Evolutionary conservation across 2,888 invertebrate species (phyloP).

Genomic region (Andrena minutula): DNA sequence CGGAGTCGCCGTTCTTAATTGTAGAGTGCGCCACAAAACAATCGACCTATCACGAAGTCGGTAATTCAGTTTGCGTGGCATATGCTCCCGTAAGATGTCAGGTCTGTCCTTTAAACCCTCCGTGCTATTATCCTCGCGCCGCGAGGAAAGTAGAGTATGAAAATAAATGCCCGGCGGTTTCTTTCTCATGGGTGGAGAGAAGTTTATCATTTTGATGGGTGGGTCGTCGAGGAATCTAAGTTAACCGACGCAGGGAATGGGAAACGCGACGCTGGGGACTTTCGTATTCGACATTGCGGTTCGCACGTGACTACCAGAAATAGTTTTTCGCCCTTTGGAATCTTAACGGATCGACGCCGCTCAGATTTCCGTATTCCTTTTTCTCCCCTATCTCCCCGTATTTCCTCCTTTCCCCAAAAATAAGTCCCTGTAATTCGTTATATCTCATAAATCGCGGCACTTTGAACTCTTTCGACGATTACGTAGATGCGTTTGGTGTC

Average conservation of each 20-base stretch:
- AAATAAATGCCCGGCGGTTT: conserved; percentile 66
- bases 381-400: background rate
- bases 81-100: too few relatives aligned
- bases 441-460: conserved; percentile 10
- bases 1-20: background rate
- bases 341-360: conserved; percentile 54
- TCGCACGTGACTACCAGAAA: conserved; percentile 51
- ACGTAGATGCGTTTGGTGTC: background rate
- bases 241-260: conserved; percentile 48
- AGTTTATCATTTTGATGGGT: conserved; percentile 63
- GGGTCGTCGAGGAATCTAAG: conserved; percentile 43
- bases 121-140: conserved; percentile 62
- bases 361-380: conserved; percentile 52
- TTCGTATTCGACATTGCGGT: conserved; percentile 37
- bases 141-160: conserved; percentile 57
- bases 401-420: background rate
- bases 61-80: conserved; percentile 2
- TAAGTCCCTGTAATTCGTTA: conserved; percentile 21
- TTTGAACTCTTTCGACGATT: background rate
- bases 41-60: conserved; percentile 37
- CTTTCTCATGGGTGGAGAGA: conserved; percentile 50
- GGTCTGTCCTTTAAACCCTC: conserved; percentile 4
- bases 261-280: conserved; percentile 39
- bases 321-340: conserved; percentile 56
- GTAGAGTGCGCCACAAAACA: background rate